Evolutionary conservation across 2,888 invertebrate species (phyloP).

Genomic region (Ligdia adustata): DNA sequence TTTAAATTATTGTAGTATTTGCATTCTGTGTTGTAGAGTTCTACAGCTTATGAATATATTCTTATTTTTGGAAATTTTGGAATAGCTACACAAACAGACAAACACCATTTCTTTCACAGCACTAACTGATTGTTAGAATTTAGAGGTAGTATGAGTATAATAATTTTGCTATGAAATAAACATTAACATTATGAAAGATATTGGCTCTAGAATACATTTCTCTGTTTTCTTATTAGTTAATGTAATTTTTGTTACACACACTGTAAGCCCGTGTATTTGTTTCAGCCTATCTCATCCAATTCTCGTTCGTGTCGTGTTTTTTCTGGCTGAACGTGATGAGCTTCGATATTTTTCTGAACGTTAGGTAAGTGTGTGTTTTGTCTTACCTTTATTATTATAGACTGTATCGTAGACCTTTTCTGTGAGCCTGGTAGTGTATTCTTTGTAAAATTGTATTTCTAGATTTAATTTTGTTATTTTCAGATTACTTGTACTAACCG

Average conservation of each 20-base stretch:
- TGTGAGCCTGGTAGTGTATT: slow-evolving; percentile 4
- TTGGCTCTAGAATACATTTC: background rate
- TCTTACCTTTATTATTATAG: slow-evolving; percentile 13
- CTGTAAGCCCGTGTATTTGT: slow-evolving; percentile 46
- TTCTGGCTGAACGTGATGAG: slow-evolving; percentile 88
- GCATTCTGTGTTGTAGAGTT: too few species aligned
- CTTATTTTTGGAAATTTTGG: too few species aligned
- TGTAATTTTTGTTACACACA: slow-evolving; percentile 13
- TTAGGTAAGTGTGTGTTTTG: slow-evolving; percentile 67
- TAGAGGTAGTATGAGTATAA: too few species aligned
- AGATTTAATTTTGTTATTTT: background rate
- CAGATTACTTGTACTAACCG: background rate
- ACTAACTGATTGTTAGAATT: too few species aligned
- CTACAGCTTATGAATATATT: too few species aligned
- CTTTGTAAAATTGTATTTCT: slow-evolving; percentile 1
- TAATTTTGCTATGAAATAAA: slow-evolving; percentile 9
- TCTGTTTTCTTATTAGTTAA: slow-evolving; percentile 4
- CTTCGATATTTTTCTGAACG: slow-evolving; percentile 85
- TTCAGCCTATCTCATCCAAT: slow-evolving; percentile 86
- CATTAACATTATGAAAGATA: slow-evolving; percentile 6
- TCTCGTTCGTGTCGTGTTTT: slow-evolving; percentile 87
- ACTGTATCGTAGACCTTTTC: slow-evolving; percentile 6
- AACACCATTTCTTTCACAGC: too few species aligned
- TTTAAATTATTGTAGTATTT: too few species aligned
- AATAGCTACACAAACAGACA: too few species aligned